Evolutionary conservation across 2,113 vertebrate species (phyloP).

Genomic region (Gymnorhina tibicen): DNA sequence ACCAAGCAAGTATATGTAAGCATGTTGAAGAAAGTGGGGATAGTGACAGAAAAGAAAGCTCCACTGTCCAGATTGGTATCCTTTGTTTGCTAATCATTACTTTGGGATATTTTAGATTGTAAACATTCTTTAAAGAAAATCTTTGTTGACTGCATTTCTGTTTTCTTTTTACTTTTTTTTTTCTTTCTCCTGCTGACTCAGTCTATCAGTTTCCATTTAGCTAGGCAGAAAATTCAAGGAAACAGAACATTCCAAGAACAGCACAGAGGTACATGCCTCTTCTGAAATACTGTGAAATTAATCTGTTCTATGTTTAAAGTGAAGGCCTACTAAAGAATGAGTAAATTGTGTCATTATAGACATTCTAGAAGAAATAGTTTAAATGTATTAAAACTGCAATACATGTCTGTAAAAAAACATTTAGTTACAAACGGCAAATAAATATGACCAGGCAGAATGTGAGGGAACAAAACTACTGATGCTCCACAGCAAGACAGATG

Average conservation of each 20-base stretch:
- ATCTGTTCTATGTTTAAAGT: background rate
- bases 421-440: background rate
- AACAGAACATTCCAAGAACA: background rate
- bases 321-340: background rate
- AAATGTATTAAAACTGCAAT: background rate
- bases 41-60: background rate
- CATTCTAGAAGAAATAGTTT: background rate
- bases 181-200: background rate
- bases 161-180: background rate
- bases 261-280: background rate
- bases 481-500: background rate
- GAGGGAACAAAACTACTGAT: background rate
- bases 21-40: background rate
- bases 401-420: background rate
- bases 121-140: background rate
- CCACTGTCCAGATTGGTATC: background rate
- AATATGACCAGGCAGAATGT: background rate
- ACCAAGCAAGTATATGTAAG: background rate
- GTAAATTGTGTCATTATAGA: background rate
- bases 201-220: background rate
- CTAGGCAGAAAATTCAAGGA: conserved; percentile 4
- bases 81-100: background rate
- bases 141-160: background rate
- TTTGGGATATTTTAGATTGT: background rate
- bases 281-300: background rate